phyloP scores from a whole-genome alignment of 1,140 invertebrate species.

The Lycorma delicatula region DNA sequence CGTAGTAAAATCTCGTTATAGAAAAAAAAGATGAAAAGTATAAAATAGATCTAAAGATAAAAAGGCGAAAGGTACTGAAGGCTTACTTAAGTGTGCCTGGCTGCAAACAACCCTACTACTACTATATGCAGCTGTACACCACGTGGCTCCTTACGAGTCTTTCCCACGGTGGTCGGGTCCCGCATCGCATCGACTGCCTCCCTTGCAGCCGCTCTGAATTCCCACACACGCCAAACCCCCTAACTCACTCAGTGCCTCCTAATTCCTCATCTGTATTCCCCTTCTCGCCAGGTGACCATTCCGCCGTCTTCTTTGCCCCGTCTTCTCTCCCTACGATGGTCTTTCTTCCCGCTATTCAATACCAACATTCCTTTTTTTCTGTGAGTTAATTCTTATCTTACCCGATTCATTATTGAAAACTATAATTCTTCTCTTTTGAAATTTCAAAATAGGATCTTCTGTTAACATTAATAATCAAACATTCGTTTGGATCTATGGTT shows the following conservation, averaged over 20 bases:
- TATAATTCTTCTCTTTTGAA: too few species aligned
- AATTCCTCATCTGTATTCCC: too few species aligned
- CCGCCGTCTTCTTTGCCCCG: background rate
- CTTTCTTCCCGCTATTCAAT: slow-evolving; percentile 6
- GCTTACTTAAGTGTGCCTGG: background rate
- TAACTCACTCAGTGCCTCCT: background rate
- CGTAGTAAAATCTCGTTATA: too few species aligned
- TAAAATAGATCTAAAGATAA: too few species aligned
- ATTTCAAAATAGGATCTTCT: too few species aligned
- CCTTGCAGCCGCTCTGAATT: slow-evolving; percentile 1
- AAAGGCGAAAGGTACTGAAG: too few species aligned
- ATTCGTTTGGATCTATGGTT: too few species aligned
- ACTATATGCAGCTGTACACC: slow-evolving; percentile 3
- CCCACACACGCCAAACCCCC: slow-evolving; percentile 1
- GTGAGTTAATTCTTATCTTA: too few species aligned
- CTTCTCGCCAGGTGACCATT: background rate
- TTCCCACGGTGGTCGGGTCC: slow-evolving; percentile 5
- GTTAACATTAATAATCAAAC: too few species aligned
- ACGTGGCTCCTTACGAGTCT: background rate
- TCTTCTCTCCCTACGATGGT: background rate
- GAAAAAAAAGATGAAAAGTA: too few species aligned
- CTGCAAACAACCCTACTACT: background rate
- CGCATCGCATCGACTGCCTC: background rate
- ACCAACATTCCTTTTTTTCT: background rate
- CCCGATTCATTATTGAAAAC: too few species aligned